Evolutionary conservation across 2,888 invertebrate species (phyloP).

Genomic region (Drosophila quasianomalipes): DNA sequence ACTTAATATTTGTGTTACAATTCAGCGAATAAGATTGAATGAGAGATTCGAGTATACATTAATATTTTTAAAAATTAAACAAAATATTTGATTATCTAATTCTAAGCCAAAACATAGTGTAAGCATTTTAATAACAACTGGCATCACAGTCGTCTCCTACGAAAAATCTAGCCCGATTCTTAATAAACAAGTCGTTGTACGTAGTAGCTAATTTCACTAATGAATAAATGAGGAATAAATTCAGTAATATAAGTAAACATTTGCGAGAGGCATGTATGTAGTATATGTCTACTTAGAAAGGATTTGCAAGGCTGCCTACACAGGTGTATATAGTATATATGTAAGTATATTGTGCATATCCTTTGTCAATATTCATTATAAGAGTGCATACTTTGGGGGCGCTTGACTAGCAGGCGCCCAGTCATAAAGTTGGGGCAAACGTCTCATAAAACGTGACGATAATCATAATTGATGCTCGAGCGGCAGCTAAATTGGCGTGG

Average conservation of each 20-base stretch:
- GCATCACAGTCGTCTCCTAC: background rate
- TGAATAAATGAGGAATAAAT: slow-evolving; percentile 51
- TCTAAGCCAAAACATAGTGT: background rate
- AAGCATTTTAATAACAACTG: background rate
- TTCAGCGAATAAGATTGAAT: background rate
- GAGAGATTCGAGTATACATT: background rate
- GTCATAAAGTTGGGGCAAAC: slow-evolving; percentile 84
- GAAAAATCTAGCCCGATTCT: background rate
- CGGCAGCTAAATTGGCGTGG: slow-evolving; percentile 55
- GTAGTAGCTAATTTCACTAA: slow-evolving; percentile 41
- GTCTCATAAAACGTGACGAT: slow-evolving; percentile 86
- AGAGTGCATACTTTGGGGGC: slow-evolving; percentile 68
- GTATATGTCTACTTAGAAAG: background rate
- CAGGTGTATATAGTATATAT: slow-evolving; percentile 7
- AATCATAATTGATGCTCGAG: slow-evolving; percentile 85
- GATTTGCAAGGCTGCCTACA: slow-evolving; percentile 16
- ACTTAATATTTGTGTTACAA: background rate
- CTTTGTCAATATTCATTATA: slow-evolving; percentile 85
- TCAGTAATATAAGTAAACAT: slow-evolving; percentile 11
- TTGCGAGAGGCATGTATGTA: slow-evolving; percentile 8
- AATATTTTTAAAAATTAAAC: background rate
- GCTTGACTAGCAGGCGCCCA: slow-evolving; percentile 61
- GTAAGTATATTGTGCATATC: slow-evolving; percentile 49
- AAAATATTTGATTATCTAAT: background rate
- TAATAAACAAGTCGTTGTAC: slow-evolving; percentile 10